These are phyloP conservation scores for Notothenia coriiceps DNA, from an alignment of 2,113 vertebrate genomes.

Conservation along the genomic window DNA sequence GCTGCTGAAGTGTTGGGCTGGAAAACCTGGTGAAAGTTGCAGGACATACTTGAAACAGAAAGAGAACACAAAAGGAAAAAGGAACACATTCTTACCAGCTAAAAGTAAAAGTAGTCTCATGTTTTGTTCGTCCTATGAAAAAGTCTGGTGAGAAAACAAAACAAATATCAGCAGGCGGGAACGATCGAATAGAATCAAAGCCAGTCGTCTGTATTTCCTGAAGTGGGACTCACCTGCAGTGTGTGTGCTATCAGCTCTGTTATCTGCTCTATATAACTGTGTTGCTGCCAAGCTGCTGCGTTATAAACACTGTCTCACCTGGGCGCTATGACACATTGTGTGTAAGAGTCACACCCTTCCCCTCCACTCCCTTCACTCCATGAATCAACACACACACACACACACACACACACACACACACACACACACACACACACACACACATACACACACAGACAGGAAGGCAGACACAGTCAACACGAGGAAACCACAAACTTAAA, in stretches of 20 bases:
- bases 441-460: conserved; percentile 31
- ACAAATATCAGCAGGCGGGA: conserved; percentile 11
- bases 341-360: conserved; percentile 89
- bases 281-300: conserved; percentile 25
- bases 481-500: background rate
- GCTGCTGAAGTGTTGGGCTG: background rate
- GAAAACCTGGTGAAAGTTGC: background rate
- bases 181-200: background rate
- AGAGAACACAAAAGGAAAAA: background rate
- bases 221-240: conserved; percentile 34
- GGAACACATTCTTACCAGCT: conserved; percentile 71
- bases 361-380: conserved; percentile 69
- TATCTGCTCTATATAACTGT: background rate
- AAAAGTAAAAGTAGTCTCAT: conserved; percentile 73
- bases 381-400: conserved; percentile 70
- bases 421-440: conserved; percentile 1
- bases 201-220: background rate
- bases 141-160: conserved; percentile 22
- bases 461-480: conserved; percentile 1
- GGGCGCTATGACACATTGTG: conserved; percentile 82
- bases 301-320: conserved; percentile 88
- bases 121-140: conserved; percentile 26
- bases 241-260: background rate
- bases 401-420: conserved; percentile 21
- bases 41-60: background rate